Base-by-base conservation (phyloP, 2,888 invertebrate genomes). In the Ischnus inquisitorius region DNA sequence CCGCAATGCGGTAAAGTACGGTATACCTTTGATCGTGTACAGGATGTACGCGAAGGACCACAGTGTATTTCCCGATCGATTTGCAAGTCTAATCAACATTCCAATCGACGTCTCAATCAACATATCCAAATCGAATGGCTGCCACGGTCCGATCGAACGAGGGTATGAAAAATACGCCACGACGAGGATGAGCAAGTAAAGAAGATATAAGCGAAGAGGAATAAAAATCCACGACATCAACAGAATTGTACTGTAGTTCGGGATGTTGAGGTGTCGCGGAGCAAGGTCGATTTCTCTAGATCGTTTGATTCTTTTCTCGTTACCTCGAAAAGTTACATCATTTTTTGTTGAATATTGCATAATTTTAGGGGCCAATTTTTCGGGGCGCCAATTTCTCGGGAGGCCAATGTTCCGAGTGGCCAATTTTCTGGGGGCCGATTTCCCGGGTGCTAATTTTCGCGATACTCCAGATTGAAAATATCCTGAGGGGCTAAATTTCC, bases 1-100 rank as follows among this genome's bases (percentile, higher is more conserved):
- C 89, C 83, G 88, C 88, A 88, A 88, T 88, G 89, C 89, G 88
- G 87, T 84, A 88, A 64, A 64, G 64, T 19, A 39, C 39, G 16
- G 48, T 51, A 51, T 75, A 51, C n/a, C 34, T 34, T 75, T 12
- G 75, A 10, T 64, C 62, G 48, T 75, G 48, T 75, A 22, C 19
- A 6, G 39, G 62, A 75, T 39, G 48, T 75, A 28, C n/a, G 48
- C n/a, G 39, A 34, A 8, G 6, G 34, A n/a, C 34, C 34, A n/a
- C n/a, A 39, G 54, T 19, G 54, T 60, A 67, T 74, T 72, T 86
- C 81, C 85, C 83, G 86, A 89, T 89, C 89, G 83, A 86, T 89
- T 88, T 86, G 88, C 79, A 43, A 88, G 84, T 82, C 68, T 86
- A 88, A 86, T 88, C 88, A 88, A 84, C 82, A 82, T 85, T 81